These are phyloP conservation scores for Campoletis sonorensis DNA, from an alignment of 1,140 invertebrate genomes.

Conservation along the genomic window DNA sequence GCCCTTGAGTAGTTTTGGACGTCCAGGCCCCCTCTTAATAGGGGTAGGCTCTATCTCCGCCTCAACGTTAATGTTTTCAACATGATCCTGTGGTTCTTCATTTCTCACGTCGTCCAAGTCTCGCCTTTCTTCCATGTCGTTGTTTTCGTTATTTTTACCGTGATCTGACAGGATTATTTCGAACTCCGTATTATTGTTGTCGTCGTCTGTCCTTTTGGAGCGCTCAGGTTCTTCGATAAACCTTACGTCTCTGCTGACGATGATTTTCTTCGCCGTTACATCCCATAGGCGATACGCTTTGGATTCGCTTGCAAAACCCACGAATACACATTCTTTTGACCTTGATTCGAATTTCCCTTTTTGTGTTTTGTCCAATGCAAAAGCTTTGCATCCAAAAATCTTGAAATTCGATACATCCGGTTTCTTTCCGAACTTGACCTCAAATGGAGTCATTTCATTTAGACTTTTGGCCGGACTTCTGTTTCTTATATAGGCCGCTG, in stretches of 20 bases:
- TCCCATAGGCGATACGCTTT: slow-evolving; percentile 53
- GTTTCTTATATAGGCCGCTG: slow-evolving; percentile 54
- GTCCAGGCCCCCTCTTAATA: not conserved
- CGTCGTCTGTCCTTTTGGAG: not conserved
- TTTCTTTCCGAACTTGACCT: slow-evolving; percentile 60
- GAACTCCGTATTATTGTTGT: not conserved
- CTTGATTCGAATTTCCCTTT: slow-evolving; percentile 7
- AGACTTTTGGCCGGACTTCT: slow-evolving; percentile 30
- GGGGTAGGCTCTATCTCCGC: not conserved
- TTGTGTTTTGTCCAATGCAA: too few relatives aligned
- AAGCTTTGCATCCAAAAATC: slow-evolving; percentile 48
- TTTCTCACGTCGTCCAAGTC: too few relatives aligned
- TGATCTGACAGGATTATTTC: too few relatives aligned
- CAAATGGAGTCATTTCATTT: slow-evolving; percentile 62
- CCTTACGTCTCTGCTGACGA: slow-evolving; percentile 50
- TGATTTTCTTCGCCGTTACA: slow-evolving; percentile 35
- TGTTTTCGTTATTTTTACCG: too few relatives aligned
- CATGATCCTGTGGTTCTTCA: too few relatives aligned
- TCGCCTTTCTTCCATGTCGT: too few relatives aligned
- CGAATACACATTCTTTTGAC: slow-evolving; percentile 53
- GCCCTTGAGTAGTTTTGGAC: not conserved
- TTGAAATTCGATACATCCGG: slow-evolving; percentile 61
- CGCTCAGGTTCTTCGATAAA: slow-evolving; percentile 59
- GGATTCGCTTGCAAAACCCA: slow-evolving; percentile 51
- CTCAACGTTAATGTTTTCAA: not conserved